Evolutionary conservation across 2,888 invertebrate species (phyloP).

Genomic region (Gymnocheta viridis): DNA sequence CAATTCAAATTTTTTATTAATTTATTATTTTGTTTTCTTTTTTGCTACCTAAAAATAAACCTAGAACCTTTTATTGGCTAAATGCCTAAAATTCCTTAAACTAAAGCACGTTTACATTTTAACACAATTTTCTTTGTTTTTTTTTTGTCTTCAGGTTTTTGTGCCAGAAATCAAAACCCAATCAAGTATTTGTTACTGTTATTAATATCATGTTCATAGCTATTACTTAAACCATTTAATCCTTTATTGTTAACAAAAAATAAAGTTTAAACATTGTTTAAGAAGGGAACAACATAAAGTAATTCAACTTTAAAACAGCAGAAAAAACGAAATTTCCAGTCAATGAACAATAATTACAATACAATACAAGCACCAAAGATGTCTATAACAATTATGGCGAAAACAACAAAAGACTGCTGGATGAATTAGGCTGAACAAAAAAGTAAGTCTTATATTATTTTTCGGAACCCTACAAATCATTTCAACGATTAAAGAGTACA

Average conservation of each 20-base stretch:
- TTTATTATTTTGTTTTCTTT: too few species aligned
- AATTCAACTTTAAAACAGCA: neutral
- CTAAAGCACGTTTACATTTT: conserved; percentile 55
- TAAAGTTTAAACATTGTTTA: neutral
- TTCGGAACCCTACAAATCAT: neutral
- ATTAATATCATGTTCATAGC: conserved; percentile 60
- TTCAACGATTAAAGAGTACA: neutral
- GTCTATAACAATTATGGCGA: conserved; percentile 55
- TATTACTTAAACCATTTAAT: conserved; percentile 56
- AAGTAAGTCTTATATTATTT: neutral
- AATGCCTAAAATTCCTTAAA: conserved; percentile 55
- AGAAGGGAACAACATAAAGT: conserved; percentile 9
- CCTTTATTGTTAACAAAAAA: conserved; percentile 41
- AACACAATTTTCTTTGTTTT: conserved; percentile 53
- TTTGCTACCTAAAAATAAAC: conserved; percentile 17
- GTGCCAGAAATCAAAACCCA: conserved; percentile 4
- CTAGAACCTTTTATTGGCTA: conserved; percentile 53
- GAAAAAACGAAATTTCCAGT: conserved; percentile 51
- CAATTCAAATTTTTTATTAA: neutral
- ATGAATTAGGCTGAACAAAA: neutral
- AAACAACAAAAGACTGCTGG: conserved; percentile 17
- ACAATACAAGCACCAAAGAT: conserved; percentile 42
- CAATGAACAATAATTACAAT: conserved; percentile 66
- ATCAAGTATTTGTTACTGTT: conserved; percentile 19
- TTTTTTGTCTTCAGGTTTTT: neutral